Percentiles rank a stretch among this genome's conserved stretches.
phyloP scores from a whole-genome alignment of 2,113 vertebrate genomes.

The Serinus canaria region DNA sequence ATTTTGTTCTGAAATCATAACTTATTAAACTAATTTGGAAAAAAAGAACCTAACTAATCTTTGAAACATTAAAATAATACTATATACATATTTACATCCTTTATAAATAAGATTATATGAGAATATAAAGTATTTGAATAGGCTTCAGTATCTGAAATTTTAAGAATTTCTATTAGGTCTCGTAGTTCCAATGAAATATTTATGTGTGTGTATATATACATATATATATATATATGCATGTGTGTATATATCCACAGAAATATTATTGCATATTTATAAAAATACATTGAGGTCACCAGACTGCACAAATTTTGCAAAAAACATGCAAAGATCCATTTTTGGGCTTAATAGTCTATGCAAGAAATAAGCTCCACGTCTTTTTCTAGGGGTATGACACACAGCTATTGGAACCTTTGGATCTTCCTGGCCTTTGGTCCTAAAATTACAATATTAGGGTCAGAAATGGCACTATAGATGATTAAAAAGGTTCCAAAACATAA shows the following conservation, averaged over 20 bases:
- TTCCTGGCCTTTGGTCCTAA: neutral
- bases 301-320: neutral
- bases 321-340: neutral
- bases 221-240: accelerated
- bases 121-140: neutral
- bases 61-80: neutral
- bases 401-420: neutral
- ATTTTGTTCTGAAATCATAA: neutral
- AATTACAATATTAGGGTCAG: neutral
- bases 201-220: accelerated
- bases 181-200: neutral
- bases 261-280: neutral
- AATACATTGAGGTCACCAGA: neutral
- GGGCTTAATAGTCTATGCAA: neutral
- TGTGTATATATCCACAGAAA: neutral
- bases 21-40: neutral
- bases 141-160: neutral
- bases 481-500: neutral
- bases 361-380: neutral
- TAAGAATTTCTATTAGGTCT: neutral
- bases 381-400: neutral
- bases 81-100: neutral
- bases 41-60: neutral
- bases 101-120: neutral
- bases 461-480: neutral